Percentiles rank a stretch among this genome's conserved stretches.
Evolutionary conservation across 2,888 invertebrate species (phyloP).

Genomic region (Penaeus monodon): DNA sequence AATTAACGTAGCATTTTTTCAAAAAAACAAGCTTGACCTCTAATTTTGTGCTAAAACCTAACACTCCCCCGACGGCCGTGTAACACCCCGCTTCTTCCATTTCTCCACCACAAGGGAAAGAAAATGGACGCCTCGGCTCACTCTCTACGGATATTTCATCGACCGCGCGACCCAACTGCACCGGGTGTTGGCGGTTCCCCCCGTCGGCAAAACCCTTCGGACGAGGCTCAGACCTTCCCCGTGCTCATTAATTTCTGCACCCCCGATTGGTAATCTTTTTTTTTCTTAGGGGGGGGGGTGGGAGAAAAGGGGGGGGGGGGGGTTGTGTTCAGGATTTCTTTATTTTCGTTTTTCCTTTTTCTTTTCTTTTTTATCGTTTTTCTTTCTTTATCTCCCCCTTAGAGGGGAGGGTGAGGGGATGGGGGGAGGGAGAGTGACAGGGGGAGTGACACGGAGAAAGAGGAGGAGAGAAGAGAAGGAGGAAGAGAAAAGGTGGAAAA

Average conservation of each 20-base stretch:
- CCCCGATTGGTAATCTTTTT: constrained; percentile 80
- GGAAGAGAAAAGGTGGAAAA: no score
- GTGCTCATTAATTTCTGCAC: constrained; percentile 90
- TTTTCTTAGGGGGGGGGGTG: background rate
- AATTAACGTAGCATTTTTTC: background rate
- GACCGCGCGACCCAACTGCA: constrained; percentile 86
- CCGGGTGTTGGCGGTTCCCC: constrained; percentile 86
- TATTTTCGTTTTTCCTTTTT: no score
- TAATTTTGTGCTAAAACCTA: background rate
- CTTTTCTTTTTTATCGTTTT: no score
- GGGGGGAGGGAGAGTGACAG: no score
- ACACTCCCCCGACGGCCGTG: background rate
- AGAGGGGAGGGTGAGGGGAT: no score
- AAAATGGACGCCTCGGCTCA: constrained; percentile 80
- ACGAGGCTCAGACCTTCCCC: constrained; percentile 83
- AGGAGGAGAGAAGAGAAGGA: no score
- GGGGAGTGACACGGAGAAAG: no score
- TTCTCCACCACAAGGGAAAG: constrained; percentile 69
- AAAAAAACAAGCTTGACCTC: background rate
- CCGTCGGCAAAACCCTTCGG: constrained; percentile 85
- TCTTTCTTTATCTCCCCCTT: no score
- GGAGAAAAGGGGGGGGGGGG: no score
- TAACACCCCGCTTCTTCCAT: constrained; percentile 66
- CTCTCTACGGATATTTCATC: constrained; percentile 81
- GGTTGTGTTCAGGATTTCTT: no score